These are phyloP conservation scores for Daktulosphaira vitifoliae DNA, from an alignment of 1,140 invertebrate species.

Conservation along the genomic window DNA sequence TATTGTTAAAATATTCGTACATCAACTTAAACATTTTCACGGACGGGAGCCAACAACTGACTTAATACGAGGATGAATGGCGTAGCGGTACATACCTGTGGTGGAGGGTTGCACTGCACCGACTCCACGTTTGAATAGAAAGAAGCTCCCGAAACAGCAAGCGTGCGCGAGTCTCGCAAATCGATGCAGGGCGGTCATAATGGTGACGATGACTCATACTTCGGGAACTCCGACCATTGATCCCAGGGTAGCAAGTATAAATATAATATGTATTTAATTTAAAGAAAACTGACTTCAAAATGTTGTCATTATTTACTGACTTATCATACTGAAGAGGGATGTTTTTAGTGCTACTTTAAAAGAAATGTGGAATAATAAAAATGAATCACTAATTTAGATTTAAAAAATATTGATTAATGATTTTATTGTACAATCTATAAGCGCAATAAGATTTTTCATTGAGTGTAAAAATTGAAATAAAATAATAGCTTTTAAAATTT, in stretches of 20 bases:
- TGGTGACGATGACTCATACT: slow-evolving; percentile 20
- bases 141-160: slow-evolving; percentile 10
- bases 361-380: too few relatives aligned
- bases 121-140: background rate
- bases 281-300: too few relatives aligned
- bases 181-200: slow-evolving; percentile 11
- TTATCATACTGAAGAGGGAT: too few relatives aligned
- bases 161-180: slow-evolving; percentile 22
- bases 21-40: background rate
- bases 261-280: too few relatives aligned
- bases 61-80: background rate
- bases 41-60: background rate
- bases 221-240: slow-evolving; percentile 19
- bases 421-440: too few relatives aligned
- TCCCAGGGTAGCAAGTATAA: background rate
- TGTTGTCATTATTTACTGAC: too few relatives aligned
- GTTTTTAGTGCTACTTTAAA: too few relatives aligned
- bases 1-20: background rate
- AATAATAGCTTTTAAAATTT: too few relatives aligned
- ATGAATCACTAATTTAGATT: too few relatives aligned
- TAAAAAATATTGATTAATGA: too few relatives aligned
- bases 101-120: slow-evolving; percentile 7
- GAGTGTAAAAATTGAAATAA: too few relatives aligned
- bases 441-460: too few relatives aligned
- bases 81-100: background rate